A percentile compares a stretch with the other conserved stretches of the same genome.
These are phyloP conservation scores for Pitta sordida DNA, from an alignment of 2,113 vertebrate species.

Conservation along the genomic window DNA sequence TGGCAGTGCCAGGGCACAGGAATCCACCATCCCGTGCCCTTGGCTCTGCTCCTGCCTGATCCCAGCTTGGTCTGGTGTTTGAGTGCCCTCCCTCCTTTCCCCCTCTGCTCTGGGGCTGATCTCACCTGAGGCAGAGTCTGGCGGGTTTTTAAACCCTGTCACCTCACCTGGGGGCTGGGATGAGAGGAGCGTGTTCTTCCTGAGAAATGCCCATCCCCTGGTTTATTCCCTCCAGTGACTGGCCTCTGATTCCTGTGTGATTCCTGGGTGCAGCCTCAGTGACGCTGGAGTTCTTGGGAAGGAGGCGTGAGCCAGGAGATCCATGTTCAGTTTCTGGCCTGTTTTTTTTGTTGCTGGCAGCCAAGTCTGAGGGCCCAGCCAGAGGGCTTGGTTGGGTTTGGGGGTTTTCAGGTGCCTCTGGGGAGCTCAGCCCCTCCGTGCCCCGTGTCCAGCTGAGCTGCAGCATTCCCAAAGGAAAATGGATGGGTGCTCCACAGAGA, in stretches of 20 bases:
- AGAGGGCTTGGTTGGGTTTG: not conserved
- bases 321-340: not conserved
- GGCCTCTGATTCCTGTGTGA: not conserved
- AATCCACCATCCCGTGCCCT: not conserved
- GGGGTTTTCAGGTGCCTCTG: not conserved
- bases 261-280: not conserved
- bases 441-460: not conserved
- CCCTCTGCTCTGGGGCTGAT: not conserved
- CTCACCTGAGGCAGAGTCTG: not conserved
- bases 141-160: not conserved
- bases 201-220: not conserved
- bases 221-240: not conserved
- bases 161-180: not conserved
- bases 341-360: not conserved
- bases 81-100: not conserved
- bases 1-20: not conserved
- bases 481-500: accelerated
- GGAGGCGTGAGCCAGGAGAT: not conserved
- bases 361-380: not conserved
- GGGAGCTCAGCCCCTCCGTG: not conserved
- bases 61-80: not conserved
- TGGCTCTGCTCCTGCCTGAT: not conserved
- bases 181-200: not conserved
- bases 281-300: not conserved
- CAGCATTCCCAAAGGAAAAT: not conserved